These are phyloP conservation scores for Nematostella vectensis DNA, from an alignment of 92 coral and sea anemone species.

Conservation along the genomic window DNA sequence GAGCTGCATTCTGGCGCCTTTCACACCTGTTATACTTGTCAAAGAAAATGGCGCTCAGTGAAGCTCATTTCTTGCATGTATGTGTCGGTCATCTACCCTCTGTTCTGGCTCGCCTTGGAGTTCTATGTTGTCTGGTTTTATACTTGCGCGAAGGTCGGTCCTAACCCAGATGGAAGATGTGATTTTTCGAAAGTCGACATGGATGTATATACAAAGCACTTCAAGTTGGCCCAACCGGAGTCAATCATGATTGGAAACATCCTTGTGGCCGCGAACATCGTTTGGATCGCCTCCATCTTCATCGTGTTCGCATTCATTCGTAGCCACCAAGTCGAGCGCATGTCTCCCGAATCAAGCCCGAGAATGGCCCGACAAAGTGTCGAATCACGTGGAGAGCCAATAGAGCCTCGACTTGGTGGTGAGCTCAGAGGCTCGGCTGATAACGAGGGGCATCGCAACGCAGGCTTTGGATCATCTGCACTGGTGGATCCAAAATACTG, in stretches of 20 bases:
- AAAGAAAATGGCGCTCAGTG: constrained; percentile 10
- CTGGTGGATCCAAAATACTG: too few species aligned
- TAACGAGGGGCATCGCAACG: too few species aligned
- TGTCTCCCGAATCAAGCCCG: too few species aligned
- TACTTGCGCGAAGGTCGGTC: constrained; percentile 39
- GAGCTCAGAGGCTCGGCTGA: too few species aligned
- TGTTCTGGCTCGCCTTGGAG: constrained; percentile 26
- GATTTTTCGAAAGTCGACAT: not conserved
- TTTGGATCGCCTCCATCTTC: not conserved
- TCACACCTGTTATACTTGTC: constrained; percentile 21
- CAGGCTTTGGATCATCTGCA: too few species aligned
- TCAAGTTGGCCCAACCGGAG: not conserved
- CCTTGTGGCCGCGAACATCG: constrained; percentile 1
- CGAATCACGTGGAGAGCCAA: too few species aligned
- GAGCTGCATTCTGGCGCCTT: constrained; percentile 13
- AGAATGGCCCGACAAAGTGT: too few species aligned
- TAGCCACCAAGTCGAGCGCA: not conserved
- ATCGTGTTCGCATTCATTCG: not conserved
- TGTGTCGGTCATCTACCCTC: constrained; percentile 19
- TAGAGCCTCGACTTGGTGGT: too few species aligned
- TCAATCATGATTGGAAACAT: constrained; percentile 5
- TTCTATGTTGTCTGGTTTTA: constrained; percentile 11
- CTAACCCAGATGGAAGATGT: constrained; percentile 6
- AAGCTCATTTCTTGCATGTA: constrained; percentile 8
- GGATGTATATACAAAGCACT: not conserved